Base-by-base conservation (phyloP, 1,140 invertebrate genomes). In the Helicoverpa zea region DNA sequence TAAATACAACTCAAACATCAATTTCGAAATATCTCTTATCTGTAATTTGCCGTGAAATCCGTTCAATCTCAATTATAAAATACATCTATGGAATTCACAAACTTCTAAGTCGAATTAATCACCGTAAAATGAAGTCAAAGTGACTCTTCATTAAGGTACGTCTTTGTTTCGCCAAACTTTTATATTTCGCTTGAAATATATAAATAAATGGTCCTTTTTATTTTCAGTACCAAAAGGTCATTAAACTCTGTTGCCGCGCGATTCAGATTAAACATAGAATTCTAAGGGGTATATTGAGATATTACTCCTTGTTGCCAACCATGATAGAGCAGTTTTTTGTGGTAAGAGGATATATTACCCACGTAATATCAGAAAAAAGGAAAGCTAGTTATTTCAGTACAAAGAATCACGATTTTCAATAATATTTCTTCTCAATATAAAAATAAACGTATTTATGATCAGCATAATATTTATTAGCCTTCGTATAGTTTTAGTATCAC, bases 51-150 rank as follows among this genome's bases (percentile, higher is more conserved):
- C 54, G 61, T 77, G 47, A 77, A 77, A 77, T 77, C 61, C 74
- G 49, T 64, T 77, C 75, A 77, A 66, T 77, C 75, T 77, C 51
- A 77, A 77, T 77, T 77, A 77, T 64, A 77, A 54, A 66, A 66
- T 66, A 49, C 49, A 68, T 68, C 64, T 77, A 54, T 64, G 61
- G 51, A 77, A 77, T 77, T 63, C 47, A 35, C 51, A 49, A 66
- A 77, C 58, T 77, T 77, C 75, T 43, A 77, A 77, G 75, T 77
- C 61, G n/a, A 77, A 77, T 77, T 77, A 77, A 77, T 77, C 49
- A 66, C 61, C 51, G 47, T 66, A 77, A 77, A 77, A 77, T 77
- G 49, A 66, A 66, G 73, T 63, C 73, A 76, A 63, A 76, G 74
- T 76, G 74, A 76, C 74, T 76, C 61, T 64, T 77, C 51, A 64